Evolutionary conservation across 2,113 vertebrate genomes (phyloP).

Genomic region (Oryzias javanicus): DNA sequence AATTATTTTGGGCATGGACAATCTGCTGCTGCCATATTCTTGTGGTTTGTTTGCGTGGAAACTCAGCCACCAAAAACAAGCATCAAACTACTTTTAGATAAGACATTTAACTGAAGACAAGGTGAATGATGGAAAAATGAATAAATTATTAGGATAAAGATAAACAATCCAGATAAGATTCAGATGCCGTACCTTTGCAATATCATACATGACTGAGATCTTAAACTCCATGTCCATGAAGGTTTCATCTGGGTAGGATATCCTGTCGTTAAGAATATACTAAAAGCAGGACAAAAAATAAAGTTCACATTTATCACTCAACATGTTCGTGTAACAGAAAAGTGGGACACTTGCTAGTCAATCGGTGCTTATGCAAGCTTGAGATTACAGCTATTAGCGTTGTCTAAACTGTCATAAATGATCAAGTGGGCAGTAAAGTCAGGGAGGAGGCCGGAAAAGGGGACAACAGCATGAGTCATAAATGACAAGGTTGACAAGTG

Average conservation of each 20-base stretch:
- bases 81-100: too few species aligned
- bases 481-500: constrained; percentile 8
- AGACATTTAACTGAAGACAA: too few species aligned
- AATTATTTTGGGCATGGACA: too few species aligned
- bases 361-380: background rate
- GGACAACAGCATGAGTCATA: constrained; percentile 15
- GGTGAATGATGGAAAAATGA: too few species aligned
- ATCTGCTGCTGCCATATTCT: too few species aligned
- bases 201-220: constrained; percentile 96
- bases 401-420: constrained; percentile 18
- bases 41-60: too few species aligned
- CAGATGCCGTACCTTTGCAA: constrained; percentile 87
- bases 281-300: constrained; percentile 39
- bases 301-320: constrained; percentile 2
- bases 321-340: background rate
- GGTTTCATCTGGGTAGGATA: constrained; percentile 94
- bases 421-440: constrained; percentile 28
- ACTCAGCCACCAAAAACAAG: too few species aligned
- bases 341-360: background rate
- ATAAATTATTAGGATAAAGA: too few species aligned
- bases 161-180: too few species aligned
- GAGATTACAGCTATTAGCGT: constrained; percentile 1
- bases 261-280: constrained; percentile 93
- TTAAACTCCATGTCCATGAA: constrained; percentile 99
- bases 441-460: constrained; percentile 2